Base-by-base conservation (phyloP, 2,113 vertebrate genomes). In the Pseudorasbora parva region DNA sequence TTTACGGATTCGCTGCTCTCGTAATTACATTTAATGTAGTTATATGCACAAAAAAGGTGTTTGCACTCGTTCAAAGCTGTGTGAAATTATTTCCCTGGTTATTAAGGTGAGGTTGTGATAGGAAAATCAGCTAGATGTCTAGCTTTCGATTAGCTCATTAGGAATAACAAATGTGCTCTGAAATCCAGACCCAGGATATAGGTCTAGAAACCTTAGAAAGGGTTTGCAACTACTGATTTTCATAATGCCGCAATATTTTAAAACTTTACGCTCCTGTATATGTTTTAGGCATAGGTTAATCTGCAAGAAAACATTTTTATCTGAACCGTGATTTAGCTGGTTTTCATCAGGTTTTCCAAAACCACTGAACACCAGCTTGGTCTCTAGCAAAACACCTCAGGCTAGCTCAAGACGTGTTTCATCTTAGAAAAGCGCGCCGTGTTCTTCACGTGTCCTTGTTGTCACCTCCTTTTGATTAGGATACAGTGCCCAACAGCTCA, bases 1-100 rank as follows among this genome's bases (percentile, higher is more conserved):
- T 78, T 57, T 69, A 77, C 73, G 91, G 78, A 91, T 91, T 91
- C 91, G 84, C 83, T 86, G 79, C 84, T 91, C 81, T 80, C 56
- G 86, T 85, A 87, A 87, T 87, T 83, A 79, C 85, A 87, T 92
- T 94, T 90, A 91, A 90, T 54, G 51, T 68, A 49, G 69, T 83
- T 76, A 87, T 81, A 83, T 54, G 84, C 81, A 15, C 59, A 75
- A 87, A 78, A 23, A 80, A 66, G 47, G 84, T 66, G 41, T 66
- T 77, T 57, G 60, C 66, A 81, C 76, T 78, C 56, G 77, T 85
- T 87, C 76, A 85, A 62, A 85, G 84, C 82, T 71, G 56, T 37
- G 30, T 45, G 17, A 59, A 78, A 76, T 64, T 3, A 47, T 80
- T 80, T 66, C 60, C 25, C 60, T 47, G 60, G 23, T 66, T 43